Evolutionary conservation across 2,797 vertebrate genomes (phyloP).

Genomic region (Karalla daura): DNA sequence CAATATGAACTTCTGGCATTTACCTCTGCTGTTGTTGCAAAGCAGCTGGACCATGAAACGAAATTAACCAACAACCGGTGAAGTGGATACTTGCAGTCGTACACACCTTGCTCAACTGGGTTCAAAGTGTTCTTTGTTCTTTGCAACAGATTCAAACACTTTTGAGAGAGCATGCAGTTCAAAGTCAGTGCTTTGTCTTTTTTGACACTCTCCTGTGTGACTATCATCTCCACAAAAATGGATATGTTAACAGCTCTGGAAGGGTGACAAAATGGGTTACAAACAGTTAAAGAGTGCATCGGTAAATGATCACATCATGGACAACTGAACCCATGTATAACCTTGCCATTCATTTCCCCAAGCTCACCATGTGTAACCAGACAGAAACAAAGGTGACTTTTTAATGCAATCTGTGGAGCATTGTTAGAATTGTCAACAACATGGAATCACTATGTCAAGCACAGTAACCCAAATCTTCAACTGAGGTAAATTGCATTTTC

Average conservation of each 20-base stretch:
- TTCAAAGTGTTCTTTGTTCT: constrained; percentile 5
- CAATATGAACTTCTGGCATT: not conserved
- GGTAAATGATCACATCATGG: not conserved
- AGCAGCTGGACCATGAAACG: not conserved
- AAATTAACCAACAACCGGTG: constrained; percentile 4
- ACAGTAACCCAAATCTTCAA: constrained; percentile 4
- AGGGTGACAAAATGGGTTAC: not conserved
- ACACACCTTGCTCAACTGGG: not conserved
- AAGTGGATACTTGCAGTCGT: constrained; percentile 17
- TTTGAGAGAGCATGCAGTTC: not conserved
- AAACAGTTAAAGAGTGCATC: not conserved
- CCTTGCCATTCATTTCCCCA: not conserved
- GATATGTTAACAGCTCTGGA: constrained; percentile 27
- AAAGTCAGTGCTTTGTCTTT: not conserved
- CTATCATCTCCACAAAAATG: not conserved
- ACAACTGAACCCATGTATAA: not conserved
- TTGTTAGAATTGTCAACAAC: no score
- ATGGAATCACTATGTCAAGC: no score
- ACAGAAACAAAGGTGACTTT: not conserved
- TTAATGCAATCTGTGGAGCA: not conserved
- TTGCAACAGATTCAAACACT: constrained; percentile 22
- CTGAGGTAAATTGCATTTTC: not conserved
- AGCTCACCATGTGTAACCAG: not conserved
- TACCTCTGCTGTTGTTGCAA: constrained; percentile 31
- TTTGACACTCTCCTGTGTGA: not conserved